Evolutionary conservation across 2,113 vertebrate genomes (phyloP).

Genomic region (Tychaedon coryphoeus): DNA sequence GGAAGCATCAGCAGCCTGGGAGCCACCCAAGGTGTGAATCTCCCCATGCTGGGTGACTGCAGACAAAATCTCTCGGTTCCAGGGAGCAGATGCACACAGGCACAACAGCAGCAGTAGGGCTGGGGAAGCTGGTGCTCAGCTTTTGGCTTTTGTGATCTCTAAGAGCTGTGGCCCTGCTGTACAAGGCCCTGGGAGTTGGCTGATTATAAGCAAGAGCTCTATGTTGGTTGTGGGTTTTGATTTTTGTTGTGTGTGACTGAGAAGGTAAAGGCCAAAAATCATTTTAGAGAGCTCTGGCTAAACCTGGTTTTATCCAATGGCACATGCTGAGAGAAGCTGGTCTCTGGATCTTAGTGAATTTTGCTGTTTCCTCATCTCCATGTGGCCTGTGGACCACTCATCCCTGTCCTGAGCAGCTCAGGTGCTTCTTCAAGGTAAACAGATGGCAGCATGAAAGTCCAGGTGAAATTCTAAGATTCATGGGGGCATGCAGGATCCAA

Average conservation of each 20-base stretch:
- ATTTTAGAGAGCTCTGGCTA: background rate
- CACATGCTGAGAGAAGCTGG: background rate
- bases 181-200: background rate
- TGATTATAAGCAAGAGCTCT: background rate
- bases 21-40: background rate
- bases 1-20: background rate
- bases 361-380: background rate
- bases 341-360: background rate
- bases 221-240: background rate
- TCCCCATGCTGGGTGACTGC: background rate
- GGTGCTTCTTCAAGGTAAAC: background rate
- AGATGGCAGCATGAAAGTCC: background rate
- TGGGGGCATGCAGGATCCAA: background rate
- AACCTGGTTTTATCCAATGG: background rate
- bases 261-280: background rate
- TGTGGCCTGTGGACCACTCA: background rate
- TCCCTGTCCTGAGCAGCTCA: background rate
- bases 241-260: background rate
- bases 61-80: background rate
- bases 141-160: background rate
- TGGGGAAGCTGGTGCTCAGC: background rate
- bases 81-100: background rate
- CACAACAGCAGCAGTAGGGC: accelerated
- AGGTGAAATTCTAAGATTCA: background rate
- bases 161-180: background rate